Base-by-base conservation (phyloP, 2,797 vertebrate genomes). In the Falco rusticolus region DNA sequence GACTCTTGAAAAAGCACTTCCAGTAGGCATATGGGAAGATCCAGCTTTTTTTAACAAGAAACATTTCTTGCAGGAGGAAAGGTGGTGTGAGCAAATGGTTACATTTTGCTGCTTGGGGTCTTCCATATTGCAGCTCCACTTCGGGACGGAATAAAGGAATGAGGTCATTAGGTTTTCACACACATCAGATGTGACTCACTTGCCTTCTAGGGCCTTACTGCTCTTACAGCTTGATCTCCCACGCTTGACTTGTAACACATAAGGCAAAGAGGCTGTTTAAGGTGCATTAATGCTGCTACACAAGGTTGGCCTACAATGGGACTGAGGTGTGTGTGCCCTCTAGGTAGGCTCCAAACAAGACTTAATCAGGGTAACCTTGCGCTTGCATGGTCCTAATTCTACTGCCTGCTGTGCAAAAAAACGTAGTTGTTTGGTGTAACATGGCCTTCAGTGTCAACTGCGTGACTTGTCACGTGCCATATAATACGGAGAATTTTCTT, bases 221-320 rank as follows among this genome's bases (percentile, higher is more conserved):
- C 45, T 86, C 11, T 1, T 84, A 8, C 25, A 71, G 20, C 29
- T 89, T 59, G 3, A 41, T 92, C 25, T 75, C 25, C 45, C 22
- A 31, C 15, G 5, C 29, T 84, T 68, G n/a, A 15, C 13, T 3
- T 0, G 0, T 50, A 39, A 63, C 11, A 33, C 2, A 1, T 24
- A 41, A 43, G 19, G 72, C 50, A 75, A 45, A 80, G 50, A 84
- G 22, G 37, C 48, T 69, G 9, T 82, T 63, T 39, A 59, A 51
- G 33, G 33, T 26, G 7, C 1, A 2, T 50, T 48, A 43, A 29
- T 45, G 20, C 24, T 45, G 20, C 24, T 45, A 18, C 54, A 6
- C 0, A 4, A 1, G 61, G 31, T 64, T 65, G 33, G 45, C 16
- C 10, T 66, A 41, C 1, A 3, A 12, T 6, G 21, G 57, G 16